Evolutionary conservation across 2,113 vertebrate genomes (phyloP), one percentile per base, ranked within the genome.

Genomic region (Labrus mixtus): DNA sequence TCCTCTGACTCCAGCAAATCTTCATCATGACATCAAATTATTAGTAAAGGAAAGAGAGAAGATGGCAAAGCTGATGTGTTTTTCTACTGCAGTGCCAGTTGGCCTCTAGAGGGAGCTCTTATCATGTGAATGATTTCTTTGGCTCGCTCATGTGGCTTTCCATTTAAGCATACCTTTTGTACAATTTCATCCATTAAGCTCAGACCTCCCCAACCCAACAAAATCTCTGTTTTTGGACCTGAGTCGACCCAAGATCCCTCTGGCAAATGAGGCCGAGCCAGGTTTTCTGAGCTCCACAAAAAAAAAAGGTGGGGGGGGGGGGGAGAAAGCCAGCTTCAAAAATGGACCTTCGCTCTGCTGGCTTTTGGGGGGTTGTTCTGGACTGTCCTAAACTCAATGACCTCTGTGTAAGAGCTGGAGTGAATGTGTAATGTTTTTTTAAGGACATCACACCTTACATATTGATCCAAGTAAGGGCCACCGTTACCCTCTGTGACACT

Each of bases 41-140:
- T 75, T 56, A 60, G 61, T 53, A 37, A 68, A 41, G 0, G 15
- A 51, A 37, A 58, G 33, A n/a, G 16, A 15, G 12, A 54, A 45
- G 3, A 41, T 43, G 25, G 29, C 20, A 25, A 5, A 12, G n/a
- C 1, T 37, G 5, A 12, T 45, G 36, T 43, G 9, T 59, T 15
- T 54, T 15, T 67, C 29, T 7, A 11, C 45, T 76, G 53, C 17
- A 48, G 51, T 10, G 15, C 10, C n/a, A 71, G 58, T 20, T 1
- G 12, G 12, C 86, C 90, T 64, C 78, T 83, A 90, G 92, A 87
- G 90, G 90, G 92, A 82, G 89, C 88, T 84, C 81, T 88, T 86
- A 76, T 67, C 90, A 70, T 91, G 81, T 51, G n/a, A n/a, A 2
- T 1, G 10, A 15, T 51, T 43, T 23, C 25, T 43, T 11, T 8